Base-by-base conservation (phyloP, 1,140 invertebrate genomes). In the Bombus waltoni region DNA sequence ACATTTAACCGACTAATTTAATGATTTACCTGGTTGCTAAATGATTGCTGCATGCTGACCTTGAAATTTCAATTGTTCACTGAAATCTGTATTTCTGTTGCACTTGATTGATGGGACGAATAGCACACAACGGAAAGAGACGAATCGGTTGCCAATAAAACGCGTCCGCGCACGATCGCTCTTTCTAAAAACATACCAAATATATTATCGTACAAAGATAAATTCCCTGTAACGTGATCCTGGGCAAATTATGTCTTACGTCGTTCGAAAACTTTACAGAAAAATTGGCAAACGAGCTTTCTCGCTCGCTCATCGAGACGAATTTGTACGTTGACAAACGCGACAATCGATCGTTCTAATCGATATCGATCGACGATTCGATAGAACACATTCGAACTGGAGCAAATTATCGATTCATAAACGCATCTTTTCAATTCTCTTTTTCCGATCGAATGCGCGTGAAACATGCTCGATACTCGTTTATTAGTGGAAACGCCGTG, bases 1-100 rank as follows among this genome's bases (percentile, higher is more conserved):
- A 75, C n/a, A 40, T 88, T 87, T 91, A 91, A 91, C 89, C 89
- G 90, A 91, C 83, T 91, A 91, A 89, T 91, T 91, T 89, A 86
- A 85, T 88, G 83, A 87, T 53, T 40, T 66, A 59, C 53, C 47
- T 22, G 18, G 18, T 83, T 68, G 59, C 65, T 70, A 59, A 53
- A 74, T 40, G 62, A 32, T 87, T 73, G 83, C 59, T 77, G 77
- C 73, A 71, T 83, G 75, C 47, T 75, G 10, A 22, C 11, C n/a
- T 79, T 35, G 59, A 70, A 66, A 81, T 74, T 79, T 9, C 3
- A 32, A 18, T 76, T 74, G 62, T 82, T 59, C 28, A 68, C 78
- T 62, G n/a, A 40, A 53, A 22, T 59, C 22, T 38, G 38, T 47
- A 59, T 76, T 53, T 62, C 77, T 59, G 47, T 77, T 32, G 32